A percentile compares a stretch with the other conserved stretches of the same genome.
Evolutionary conservation across 2,113 vertebrate species (phyloP).

Genomic region (Zeus faber): DNA sequence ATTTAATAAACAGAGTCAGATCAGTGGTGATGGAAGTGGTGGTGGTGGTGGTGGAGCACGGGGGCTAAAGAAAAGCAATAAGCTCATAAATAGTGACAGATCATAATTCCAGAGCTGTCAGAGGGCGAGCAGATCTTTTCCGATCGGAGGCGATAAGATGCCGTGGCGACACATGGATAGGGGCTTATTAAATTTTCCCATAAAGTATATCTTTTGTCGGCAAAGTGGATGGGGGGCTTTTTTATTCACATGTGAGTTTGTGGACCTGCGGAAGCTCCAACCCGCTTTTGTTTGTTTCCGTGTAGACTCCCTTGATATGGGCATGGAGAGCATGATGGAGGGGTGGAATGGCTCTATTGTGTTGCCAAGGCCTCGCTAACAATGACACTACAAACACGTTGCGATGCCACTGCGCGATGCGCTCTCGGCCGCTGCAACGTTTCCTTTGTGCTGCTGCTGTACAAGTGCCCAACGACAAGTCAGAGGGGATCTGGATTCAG

Average conservation of each 20-base stretch:
- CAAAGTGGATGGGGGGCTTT: constrained; percentile 40
- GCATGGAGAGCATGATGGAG: neutral
- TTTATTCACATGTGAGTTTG: constrained; percentile 52
- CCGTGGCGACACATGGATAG: constrained; percentile 43
- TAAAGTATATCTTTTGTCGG: constrained; percentile 57
- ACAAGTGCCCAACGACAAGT: too few relatives aligned
- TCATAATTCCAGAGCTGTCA: constrained; percentile 59
- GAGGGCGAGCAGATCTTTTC: constrained; percentile 46
- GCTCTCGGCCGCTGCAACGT: neutral
- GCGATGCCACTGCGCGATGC: too few relatives aligned
- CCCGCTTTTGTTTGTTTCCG: constrained; percentile 21
- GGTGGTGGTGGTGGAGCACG: constrained; percentile 10
- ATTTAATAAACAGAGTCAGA: neutral
- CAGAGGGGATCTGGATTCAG: too few relatives aligned
- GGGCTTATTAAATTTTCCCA: constrained; percentile 57
- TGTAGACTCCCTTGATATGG: constrained; percentile 14
- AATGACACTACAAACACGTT: too few relatives aligned
- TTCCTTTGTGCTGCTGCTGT: neutral
- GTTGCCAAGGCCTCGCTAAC: too few relatives aligned
- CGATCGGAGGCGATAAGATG: constrained; percentile 52
- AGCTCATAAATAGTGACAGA: constrained; percentile 48
- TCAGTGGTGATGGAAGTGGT: neutral
- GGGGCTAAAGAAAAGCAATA: constrained; percentile 27
- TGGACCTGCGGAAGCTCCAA: constrained; percentile 1
- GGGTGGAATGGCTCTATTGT: too few relatives aligned